Evolutionary conservation across 2,797 vertebrate genomes (phyloP), one percentile per base, ranked within the genome.

Genomic region (Lutjanus argentimaculatus): DNA sequence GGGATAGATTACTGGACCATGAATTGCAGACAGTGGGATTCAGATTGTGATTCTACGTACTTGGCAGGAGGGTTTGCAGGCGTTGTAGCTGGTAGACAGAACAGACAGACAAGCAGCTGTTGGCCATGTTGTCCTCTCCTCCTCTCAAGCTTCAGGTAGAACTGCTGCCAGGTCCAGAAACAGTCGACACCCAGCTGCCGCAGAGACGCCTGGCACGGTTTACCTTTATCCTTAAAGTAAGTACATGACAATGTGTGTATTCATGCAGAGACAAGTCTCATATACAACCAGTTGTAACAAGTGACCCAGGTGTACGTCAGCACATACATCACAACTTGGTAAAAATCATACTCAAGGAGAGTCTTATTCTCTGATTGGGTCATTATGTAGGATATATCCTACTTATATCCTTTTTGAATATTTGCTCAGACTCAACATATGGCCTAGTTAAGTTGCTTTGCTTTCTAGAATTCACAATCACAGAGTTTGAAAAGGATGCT

Each of bases 111-210:
- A 80, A 75, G 82, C 80, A 90, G 86, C 83, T 85, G 90, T 79
- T 84, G 78, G 86, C 77, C 65, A 72, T 63, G 80, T 82, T 63
- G 63, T 81, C 57, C 63, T 72, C 82, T 76, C 71, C 71, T 88
- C 75, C 71, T 86, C 85, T 79, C 56, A 59, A 71, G 87, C 91
- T 90, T 90, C 88, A 91, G 88, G 90, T 88, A 81, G 72, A 87
- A 64, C 61, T 46, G 69, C 76, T 90, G 91, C 93, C 94, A 92
- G 82, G 70, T 63, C 56, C 71, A 79, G 15, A 80, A 71, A 53
- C 75, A 88, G 88, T 88, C 82, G 88, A 81, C 61, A 65, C 53
- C 66, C 86, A 71, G 85, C 87, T 68, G 68, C 75, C 78, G 61
- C 67, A 52, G 78, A 86, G 89, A 89, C n/a, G 71, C 61, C 78